These are phyloP conservation scores for Macropis europaea DNA, from an alignment of 2,888 invertebrate genomes.

Conservation along the genomic window DNA sequence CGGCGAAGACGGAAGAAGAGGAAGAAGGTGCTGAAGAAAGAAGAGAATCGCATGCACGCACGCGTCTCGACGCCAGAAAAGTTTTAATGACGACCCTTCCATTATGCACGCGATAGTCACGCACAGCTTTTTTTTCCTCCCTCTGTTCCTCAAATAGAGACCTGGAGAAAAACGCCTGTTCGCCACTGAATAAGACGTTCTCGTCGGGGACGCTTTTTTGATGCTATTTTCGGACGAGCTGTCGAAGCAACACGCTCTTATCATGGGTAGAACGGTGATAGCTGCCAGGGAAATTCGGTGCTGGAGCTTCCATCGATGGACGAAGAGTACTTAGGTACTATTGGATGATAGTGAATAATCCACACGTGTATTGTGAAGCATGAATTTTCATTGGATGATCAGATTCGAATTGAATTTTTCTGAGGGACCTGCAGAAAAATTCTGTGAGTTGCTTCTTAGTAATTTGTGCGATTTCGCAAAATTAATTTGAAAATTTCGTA, in stretches of 20 bases:
- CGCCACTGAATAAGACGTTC: slow-evolving; percentile 3
- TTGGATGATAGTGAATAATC: too few species aligned
- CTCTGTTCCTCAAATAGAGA: slow-evolving; percentile 26
- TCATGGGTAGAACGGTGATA: neutral
- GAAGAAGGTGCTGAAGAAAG: neutral
- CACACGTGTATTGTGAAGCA: too few species aligned
- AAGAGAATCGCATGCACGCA: slow-evolving; percentile 36
- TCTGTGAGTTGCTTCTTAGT: too few species aligned
- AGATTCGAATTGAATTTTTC: too few species aligned
- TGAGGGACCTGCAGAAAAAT: too few species aligned
- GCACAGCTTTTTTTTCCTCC: slow-evolving; percentile 17
- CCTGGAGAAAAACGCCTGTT: slow-evolving; percentile 15
- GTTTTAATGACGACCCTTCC: slow-evolving; percentile 39
- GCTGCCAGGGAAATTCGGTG: neutral
- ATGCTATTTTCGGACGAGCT: slow-evolving; percentile 13
- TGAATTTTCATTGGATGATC: too few species aligned
- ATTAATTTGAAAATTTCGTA: neutral
- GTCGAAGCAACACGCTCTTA: slow-evolving; percentile 17
- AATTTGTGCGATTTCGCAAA: neutral
- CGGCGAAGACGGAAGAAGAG: neutral
- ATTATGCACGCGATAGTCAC: slow-evolving; percentile 45
- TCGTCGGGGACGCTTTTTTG: neutral
- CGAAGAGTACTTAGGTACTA: too few species aligned
- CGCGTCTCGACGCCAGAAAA: slow-evolving; percentile 40
- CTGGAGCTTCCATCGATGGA: too few species aligned